Conservation (phyloP, 1,140 invertebrate genomes). For the Prorops nasuta region DNA sequence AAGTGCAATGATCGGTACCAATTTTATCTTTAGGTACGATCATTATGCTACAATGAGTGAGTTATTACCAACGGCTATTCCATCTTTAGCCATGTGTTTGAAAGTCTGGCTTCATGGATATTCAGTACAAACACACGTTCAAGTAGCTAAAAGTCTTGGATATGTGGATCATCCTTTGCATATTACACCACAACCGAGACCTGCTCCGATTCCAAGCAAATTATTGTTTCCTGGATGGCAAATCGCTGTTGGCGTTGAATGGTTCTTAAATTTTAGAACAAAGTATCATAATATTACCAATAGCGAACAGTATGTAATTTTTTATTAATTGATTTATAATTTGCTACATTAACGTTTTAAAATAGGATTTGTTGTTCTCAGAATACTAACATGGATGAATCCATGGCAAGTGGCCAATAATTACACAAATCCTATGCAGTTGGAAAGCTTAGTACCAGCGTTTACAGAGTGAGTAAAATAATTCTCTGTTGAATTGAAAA, state of each 20-base stretch:
- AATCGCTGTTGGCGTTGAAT: constrained; percentile 60
- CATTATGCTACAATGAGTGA: constrained; percentile 93
- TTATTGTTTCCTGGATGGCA: constrained; percentile 64
- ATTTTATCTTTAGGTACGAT: constrained; percentile 69
- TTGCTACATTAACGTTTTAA: too few relatives aligned
- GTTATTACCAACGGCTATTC: constrained; percentile 80
- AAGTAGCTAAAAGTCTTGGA: constrained; percentile 56
- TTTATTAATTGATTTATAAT: too few relatives aligned
- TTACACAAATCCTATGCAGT: constrained; percentile 67
- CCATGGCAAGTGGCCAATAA: constrained; percentile 66
- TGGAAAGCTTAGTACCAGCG: constrained; percentile 59
- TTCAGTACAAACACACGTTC: constrained; percentile 50
- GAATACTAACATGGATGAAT: constrained; percentile 69
- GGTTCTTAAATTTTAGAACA: constrained; percentile 59
- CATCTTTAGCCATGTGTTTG: constrained; percentile 68
- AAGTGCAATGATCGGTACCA: too few relatives aligned
- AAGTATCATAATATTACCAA: constrained; percentile 58
- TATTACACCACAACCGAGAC: constrained; percentile 50
- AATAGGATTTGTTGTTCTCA: constrained; percentile 33
- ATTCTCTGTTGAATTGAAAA: too few relatives aligned
- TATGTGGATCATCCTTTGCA: constrained; percentile 53
- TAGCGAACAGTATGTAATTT: constrained; percentile 65
- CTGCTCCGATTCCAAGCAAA: constrained; percentile 55
- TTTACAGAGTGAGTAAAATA: constrained; percentile 62
- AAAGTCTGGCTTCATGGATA: constrained; percentile 59